These are phyloP conservation scores for Microchrysa polita DNA, from an alignment of 2,888 invertebrate genomes.

Conservation along the genomic window DNA sequence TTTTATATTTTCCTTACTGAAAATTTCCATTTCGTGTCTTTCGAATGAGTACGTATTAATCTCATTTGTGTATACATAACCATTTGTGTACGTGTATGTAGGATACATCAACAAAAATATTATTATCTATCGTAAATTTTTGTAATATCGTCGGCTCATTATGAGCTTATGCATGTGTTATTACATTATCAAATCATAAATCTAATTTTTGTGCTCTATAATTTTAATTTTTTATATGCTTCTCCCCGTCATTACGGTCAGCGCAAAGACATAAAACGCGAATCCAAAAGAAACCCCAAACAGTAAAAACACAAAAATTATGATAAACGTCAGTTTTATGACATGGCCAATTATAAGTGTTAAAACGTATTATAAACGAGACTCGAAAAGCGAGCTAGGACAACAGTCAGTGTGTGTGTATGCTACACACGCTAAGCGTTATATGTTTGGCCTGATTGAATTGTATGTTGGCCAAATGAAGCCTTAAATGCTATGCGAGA, in stretches of 20 bases:
- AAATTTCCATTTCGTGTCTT: constrained; percentile 16
- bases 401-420: neutral
- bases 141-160: too few species aligned
- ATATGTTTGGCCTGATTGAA: neutral
- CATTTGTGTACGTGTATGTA: too few species aligned
- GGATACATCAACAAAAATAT: too few species aligned
- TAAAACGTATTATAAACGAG: neutral
- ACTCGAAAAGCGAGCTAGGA: neutral
- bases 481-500: constrained; percentile 4
- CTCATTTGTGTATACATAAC: too few species aligned
- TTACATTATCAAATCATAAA: constrained; percentile 37
- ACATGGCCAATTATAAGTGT: constrained; percentile 31
- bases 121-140: too few species aligned
- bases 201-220: constrained; percentile 25
- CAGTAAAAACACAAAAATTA: constrained; percentile 17
- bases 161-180: too few species aligned
- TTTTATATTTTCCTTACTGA: constrained; percentile 10
- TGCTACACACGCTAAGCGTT: neutral
- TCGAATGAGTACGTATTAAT: neutral
- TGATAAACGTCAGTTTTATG: constrained; percentile 43
- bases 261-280: constrained; percentile 19
- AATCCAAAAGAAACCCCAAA: constrained; percentile 28
- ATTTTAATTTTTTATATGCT: constrained; percentile 31
- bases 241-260: constrained; percentile 29
- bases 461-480: neutral